phyloP scores from a whole-genome alignment of 1,140 invertebrate genomes.

The Drosophila bocki region DNA sequence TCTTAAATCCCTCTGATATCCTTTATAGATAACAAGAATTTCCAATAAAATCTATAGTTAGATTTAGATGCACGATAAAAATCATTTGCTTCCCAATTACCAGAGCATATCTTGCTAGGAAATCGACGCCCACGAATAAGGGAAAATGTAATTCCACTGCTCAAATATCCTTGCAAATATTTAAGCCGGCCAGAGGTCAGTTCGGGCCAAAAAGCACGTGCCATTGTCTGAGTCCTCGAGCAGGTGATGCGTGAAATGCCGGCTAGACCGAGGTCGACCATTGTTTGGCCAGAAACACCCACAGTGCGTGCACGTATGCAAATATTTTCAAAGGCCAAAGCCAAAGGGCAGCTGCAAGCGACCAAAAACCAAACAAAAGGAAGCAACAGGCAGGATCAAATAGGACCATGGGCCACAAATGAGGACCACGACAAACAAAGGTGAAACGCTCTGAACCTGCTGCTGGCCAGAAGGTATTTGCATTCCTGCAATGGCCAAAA shows the following conservation, averaged over 20 bases:
- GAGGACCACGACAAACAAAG: conserved; percentile 37
- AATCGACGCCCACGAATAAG: conserved; percentile 2
- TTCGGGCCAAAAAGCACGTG: conserved; percentile 64
- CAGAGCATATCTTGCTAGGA: not conserved
- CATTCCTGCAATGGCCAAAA: conserved; percentile 49
- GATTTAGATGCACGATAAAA: conserved; percentile 37
- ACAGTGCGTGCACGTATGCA: conserved; percentile 74
- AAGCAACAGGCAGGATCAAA: conserved; percentile 74
- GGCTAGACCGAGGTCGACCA: conserved; percentile 24
- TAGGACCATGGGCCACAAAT: conserved; percentile 8
- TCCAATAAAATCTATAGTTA: conserved; percentile 1
- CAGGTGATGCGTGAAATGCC: conserved; percentile 64
- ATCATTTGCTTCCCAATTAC: conserved; percentile 28
- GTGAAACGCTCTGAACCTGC: conserved; percentile 69
- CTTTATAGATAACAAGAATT: conserved; percentile 17
- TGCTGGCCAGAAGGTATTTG: conserved; percentile 58
- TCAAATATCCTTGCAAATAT: conserved; percentile 31
- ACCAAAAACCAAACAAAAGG: conserved; percentile 48
- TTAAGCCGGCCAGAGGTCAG: conserved; percentile 61
- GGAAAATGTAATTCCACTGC: not conserved
- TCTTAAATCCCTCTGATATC: not conserved
- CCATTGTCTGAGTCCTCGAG: conserved; percentile 31
- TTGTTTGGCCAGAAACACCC: conserved; percentile 69
- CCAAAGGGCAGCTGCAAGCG: conserved; percentile 58
- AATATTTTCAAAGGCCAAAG: conserved; percentile 60